Percentiles rank a stretch among this genome's conserved stretches.
Evolutionary conservation across 2,113 vertebrate species (phyloP).

Genomic region (Fregata magnificens): DNA sequence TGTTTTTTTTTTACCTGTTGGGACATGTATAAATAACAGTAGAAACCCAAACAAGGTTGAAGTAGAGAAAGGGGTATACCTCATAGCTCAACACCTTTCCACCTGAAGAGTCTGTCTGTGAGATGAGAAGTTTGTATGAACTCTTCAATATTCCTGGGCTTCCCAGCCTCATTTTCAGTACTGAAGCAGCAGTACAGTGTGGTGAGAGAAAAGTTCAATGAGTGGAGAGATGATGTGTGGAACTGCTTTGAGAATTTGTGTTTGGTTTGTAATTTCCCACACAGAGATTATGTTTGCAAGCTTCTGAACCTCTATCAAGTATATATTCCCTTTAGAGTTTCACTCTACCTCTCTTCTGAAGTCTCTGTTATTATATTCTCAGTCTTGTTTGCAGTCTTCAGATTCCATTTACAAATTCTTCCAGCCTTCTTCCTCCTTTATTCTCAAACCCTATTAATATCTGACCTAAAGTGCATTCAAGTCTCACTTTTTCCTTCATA

Average conservation of each 20-base stretch:
- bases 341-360: not conserved
- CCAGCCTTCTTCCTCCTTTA: not conserved
- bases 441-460: slow-evolving; percentile 17
- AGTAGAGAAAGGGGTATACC: not conserved
- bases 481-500: not conserved
- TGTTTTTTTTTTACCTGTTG: not conserved
- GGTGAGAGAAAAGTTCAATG: not conserved
- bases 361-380: not conserved
- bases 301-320: not conserved
- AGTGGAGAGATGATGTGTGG: not conserved
- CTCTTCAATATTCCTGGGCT: not conserved
- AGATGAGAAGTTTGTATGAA: not conserved
- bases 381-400: not conserved
- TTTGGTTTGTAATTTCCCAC: not conserved
- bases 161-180: not conserved
- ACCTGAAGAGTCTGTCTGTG: not conserved
- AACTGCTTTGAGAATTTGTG: not conserved
- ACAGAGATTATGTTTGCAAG: not conserved
- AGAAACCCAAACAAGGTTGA: not conserved
- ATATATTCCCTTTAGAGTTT: not conserved
- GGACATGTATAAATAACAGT: not conserved
- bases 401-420: not conserved
- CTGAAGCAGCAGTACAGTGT: not conserved
- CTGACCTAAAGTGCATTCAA: not conserved
- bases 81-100: not conserved